Evolutionary conservation across 1,140 invertebrate genomes (phyloP), one percentile per base, ranked within the genome.

Genomic region (Zaprionus gabonicus): DNA sequence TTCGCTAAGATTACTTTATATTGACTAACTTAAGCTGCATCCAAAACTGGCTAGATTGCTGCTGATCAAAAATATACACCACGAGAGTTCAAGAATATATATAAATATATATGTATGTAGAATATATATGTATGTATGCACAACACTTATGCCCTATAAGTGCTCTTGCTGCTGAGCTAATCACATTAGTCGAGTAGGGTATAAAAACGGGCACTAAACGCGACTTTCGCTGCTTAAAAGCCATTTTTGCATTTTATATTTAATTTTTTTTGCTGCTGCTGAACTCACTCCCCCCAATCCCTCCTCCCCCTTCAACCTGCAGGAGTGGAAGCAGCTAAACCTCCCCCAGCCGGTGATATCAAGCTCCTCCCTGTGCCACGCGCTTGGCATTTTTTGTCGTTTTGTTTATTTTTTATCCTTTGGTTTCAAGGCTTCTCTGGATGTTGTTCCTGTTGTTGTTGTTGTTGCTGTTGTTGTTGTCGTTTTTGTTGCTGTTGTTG

Each of bases 191-290:
- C 20, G 53, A 15, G 15, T 5, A 56, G 53, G 53, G 53, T 27
- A 56, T 56, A 17, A 20, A n/a, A 58, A 25, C 17, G 34, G 34
- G 41, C 44, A 67, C 72, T 82, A 75, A 83, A 87, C 84, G 80
- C 81, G 84, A 80, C 83, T 78, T 80, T 78, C 81, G 77, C 80
- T 88, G 80, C 84, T 87, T 88, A 88, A 87, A 87, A 87, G 84
- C 81, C 71, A 87, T 87, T 87, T 87, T 87, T 88, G 83, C 83
- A 88, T 87, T 83, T 88, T 87, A 88, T 81, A 87, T 87, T 83
- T 83, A 81, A 83, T 88, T 88, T 87, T 82, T 66, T 36, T 41
- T 20, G 15, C 13, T 25, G 23, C 15, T 66, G 51, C 41, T 80
- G n/a, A 20, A 20, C 36, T 12, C 17, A 20, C 28, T 7, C 27